A percentile compares a stretch with the other conserved stretches of the same genome.
Conservation (phyloP, 2,888 invertebrate species). For the Calameuta pallipes region DNA sequence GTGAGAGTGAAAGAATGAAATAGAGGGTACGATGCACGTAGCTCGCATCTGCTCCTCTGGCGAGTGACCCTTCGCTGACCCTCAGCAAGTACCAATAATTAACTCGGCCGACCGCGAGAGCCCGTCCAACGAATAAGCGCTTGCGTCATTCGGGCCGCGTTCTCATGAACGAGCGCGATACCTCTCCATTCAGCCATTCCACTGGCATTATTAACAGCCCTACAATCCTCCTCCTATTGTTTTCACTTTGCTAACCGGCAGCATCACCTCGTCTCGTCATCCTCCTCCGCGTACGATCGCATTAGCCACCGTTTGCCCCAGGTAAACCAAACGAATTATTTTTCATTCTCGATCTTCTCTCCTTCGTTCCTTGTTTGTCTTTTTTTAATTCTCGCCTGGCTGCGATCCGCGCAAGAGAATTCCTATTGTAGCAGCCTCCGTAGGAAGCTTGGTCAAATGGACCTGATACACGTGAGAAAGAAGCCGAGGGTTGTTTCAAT, state of each 20-base stretch:
- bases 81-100: slow-evolving; percentile 62
- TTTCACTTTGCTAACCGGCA: neutral
- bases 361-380: neutral
- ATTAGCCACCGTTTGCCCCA: neutral
- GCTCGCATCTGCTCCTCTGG: slow-evolving; percentile 57
- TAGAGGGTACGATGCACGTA: slow-evolving; percentile 50
- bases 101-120: slow-evolving; percentile 39
- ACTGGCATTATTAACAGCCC: neutral
- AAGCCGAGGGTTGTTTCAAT: neutral
- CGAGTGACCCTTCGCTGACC: slow-evolving; percentile 55
- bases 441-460: neutral
- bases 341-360: neutral
- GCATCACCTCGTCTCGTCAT: slow-evolving; percentile 3
- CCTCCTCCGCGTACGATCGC: neutral
- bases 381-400: neutral
- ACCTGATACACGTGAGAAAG: neutral
- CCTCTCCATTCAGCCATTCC: neutral
- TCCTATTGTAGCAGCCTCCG: neutral
- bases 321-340: neutral
- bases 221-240: neutral
- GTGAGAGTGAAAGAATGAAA: slow-evolving; percentile 14
- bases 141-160: slow-evolving; percentile 39
- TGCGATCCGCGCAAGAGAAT: neutral
- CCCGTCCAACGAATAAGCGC: slow-evolving; percentile 9
- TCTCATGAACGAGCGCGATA: slow-evolving; percentile 25